These are phyloP conservation scores for Spicauda simplicius DNA, from an alignment of 2,888 invertebrate species.

Conservation along the genomic window DNA sequence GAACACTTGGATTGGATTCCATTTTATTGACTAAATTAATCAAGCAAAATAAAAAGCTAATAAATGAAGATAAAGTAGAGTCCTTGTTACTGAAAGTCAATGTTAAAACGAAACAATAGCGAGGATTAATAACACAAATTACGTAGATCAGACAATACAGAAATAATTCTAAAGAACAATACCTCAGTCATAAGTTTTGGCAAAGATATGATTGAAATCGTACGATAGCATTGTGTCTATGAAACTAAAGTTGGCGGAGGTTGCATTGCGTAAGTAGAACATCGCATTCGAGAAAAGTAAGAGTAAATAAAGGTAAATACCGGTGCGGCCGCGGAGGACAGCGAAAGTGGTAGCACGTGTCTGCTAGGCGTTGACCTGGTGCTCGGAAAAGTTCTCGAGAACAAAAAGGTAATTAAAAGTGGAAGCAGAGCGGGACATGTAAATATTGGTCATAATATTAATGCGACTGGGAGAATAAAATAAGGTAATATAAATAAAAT, in stretches of 20 bases:
- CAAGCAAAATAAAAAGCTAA: too few relatives aligned
- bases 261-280: constrained; percentile 31
- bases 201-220: neutral
- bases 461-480: too few relatives aligned
- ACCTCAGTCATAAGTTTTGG: neutral
- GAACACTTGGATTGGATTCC: too few relatives aligned
- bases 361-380: constrained; percentile 18
- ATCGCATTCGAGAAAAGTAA: constrained; percentile 31
- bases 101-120: neutral
- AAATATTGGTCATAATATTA: too few relatives aligned
- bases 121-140: neutral
- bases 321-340: constrained; percentile 10
- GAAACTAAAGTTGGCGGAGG: constrained; percentile 5
- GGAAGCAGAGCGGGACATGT: too few relatives aligned
- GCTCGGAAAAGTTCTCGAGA: neutral
- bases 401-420: too few relatives aligned
- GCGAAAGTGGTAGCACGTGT: constrained; percentile 30
- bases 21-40: too few relatives aligned
- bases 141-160: neutral
- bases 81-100: too few relatives aligned
- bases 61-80: too few relatives aligned
- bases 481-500: too few relatives aligned
- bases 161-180: neutral
- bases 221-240: constrained; percentile 8
- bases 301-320: constrained; percentile 30